phyloP scores from a whole-genome alignment of 2,888 invertebrate genomes.

The Diaphora mendica region DNA sequence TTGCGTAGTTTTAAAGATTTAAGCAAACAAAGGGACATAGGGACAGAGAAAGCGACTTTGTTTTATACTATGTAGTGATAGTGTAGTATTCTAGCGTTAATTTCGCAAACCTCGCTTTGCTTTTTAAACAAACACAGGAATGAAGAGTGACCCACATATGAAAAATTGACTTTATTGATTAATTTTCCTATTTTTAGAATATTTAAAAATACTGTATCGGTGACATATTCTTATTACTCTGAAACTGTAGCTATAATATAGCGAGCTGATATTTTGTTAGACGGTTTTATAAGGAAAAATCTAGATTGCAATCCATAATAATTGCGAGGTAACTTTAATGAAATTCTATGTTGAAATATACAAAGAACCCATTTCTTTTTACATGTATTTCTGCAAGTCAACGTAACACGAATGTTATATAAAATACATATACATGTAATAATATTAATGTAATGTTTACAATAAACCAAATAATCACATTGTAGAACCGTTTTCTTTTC shows the following conservation, averaged over 20 bases:
- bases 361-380: too few relatives aligned
- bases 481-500: neutral
- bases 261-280: neutral
- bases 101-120: too few relatives aligned
- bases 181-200: conserved; percentile 16
- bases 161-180: conserved; percentile 19
- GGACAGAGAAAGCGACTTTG: too few relatives aligned
- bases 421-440: neutral
- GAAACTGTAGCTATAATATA: neutral
- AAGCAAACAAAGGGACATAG: too few relatives aligned
- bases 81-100: too few relatives aligned
- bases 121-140: neutral
- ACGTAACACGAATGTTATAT: too few relatives aligned
- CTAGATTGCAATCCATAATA: neutral
- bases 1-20: too few relatives aligned
- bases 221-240: conserved; percentile 13
- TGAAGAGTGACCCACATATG: neutral
- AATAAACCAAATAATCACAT: neutral
- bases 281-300: neutral
- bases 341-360: too few relatives aligned
- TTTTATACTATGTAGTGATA: too few relatives aligned
- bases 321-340: too few relatives aligned
- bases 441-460: too few relatives aligned
- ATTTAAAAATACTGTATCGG: conserved; percentile 23
- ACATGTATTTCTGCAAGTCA: too few relatives aligned